phyloP scores from a whole-genome alignment of 2,797 vertebrate species.

The Paratrypauchen microcephalus region DNA sequence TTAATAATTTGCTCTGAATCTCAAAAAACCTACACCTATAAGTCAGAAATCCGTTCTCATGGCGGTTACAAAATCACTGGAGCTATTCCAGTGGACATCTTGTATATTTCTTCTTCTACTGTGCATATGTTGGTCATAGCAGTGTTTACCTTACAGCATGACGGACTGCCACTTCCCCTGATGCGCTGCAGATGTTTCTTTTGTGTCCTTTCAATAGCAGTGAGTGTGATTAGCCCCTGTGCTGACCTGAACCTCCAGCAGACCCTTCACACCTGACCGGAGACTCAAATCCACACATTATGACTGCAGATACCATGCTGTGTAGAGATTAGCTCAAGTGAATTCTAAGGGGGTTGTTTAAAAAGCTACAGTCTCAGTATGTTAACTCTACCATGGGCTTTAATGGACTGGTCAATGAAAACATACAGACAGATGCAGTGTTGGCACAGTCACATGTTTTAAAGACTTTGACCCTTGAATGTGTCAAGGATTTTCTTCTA shows the following conservation, averaged over 20 bases:
- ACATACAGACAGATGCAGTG: background rate
- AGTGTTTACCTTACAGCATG: constrained; percentile 20
- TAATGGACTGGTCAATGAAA: constrained; percentile 39
- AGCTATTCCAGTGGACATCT: background rate
- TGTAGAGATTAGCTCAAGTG: constrained; percentile 49
- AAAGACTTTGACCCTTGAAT: constrained; percentile 13
- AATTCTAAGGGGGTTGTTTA: constrained; percentile 23
- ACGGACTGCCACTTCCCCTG: constrained; percentile 21
- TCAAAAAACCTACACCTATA: background rate
- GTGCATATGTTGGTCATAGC: background rate
- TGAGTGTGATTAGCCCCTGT: constrained; percentile 39
- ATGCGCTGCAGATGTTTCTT: constrained; percentile 40
- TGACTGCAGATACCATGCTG: constrained; percentile 41
- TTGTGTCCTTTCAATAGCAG: constrained; percentile 26
- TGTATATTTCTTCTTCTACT: background rate
- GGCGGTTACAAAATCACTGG: background rate
- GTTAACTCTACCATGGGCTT: constrained; percentile 22
- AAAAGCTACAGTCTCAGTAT: constrained; percentile 13
- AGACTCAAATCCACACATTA: constrained; percentile 52
- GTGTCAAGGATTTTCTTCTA: background rate
- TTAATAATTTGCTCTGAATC: no score
- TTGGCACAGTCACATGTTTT: constrained; percentile 3
- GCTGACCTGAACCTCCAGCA: constrained; percentile 50
- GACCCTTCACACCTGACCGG: constrained; percentile 59
- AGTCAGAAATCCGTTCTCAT: background rate